phyloP scores from a whole-genome alignment of 2,888 invertebrate species.

The Lapara coniferarum region DNA sequence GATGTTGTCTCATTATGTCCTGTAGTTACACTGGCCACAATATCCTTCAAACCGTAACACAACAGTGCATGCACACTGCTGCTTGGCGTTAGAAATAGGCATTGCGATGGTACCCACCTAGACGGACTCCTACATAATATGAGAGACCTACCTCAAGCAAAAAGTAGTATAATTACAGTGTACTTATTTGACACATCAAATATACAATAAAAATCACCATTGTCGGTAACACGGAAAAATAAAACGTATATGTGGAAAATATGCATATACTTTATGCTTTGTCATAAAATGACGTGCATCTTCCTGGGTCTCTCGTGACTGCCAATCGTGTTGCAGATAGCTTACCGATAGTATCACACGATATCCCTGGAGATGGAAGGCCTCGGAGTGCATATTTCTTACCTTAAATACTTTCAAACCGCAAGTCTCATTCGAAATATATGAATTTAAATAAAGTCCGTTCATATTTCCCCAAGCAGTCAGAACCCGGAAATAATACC shows the following conservation, averaged over 20 bases:
- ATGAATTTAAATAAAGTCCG: background rate
- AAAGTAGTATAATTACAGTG: no score
- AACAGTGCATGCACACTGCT: no score
- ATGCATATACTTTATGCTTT: conserved; percentile 15
- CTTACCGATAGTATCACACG: background rate
- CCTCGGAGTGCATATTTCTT: background rate
- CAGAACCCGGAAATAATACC: conserved; percentile 3
- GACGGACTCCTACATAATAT: no score
- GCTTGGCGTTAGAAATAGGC: no score
- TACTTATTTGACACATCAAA: background rate
- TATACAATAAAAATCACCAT: background rate
- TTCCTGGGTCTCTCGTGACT: conserved; percentile 15
- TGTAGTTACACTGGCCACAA: no score
- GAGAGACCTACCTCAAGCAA: no score
- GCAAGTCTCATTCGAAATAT: no score
- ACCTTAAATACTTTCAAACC: background rate
- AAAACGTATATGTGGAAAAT: conserved; percentile 16
- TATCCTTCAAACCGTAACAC: no score
- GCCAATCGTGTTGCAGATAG: background rate
- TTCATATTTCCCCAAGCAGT: background rate
- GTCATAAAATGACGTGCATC: conserved; percentile 5
- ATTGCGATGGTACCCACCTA: no score
- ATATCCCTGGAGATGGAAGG: background rate
- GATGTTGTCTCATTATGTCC: no score
- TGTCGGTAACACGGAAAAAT: conserved; percentile 21